A percentile compares a stretch with the other conserved stretches of the same genome.
phyloP scores from a whole-genome alignment of 2,888 invertebrate genomes.

The Buathra laborator region DNA sequence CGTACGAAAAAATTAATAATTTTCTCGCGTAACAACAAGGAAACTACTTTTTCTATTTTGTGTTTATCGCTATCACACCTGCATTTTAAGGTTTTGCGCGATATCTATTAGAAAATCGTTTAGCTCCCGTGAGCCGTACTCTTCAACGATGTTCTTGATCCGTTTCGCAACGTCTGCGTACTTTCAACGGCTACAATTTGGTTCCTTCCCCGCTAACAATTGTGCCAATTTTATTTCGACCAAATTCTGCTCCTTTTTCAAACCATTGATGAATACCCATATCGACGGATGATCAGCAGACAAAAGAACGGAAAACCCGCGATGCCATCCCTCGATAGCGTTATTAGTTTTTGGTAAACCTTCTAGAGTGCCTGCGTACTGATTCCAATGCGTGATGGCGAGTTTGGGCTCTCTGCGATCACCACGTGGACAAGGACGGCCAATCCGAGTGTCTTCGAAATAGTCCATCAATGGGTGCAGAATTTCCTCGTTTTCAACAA shows the following conservation, averaged over 20 bases:
- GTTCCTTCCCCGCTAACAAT: too few species aligned
- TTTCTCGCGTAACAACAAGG: too few species aligned
- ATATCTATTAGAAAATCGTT: too few species aligned
- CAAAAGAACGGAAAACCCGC: neutral
- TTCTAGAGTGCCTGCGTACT: neutral
- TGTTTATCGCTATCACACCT: too few species aligned
- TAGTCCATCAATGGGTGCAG: constrained; percentile 18
- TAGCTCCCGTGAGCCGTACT: too few species aligned
- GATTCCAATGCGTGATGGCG: neutral
- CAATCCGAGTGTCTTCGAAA: neutral
- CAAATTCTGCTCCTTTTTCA: constrained; percentile 6
- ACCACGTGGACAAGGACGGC: neutral
- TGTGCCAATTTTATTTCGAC: neutral
- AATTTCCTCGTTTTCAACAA: constrained; percentile 16
- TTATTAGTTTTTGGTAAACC: neutral
- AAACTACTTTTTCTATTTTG: too few species aligned
- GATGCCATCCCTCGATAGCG: constrained; percentile 7
- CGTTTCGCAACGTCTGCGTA: too few species aligned
- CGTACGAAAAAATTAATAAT: too few species aligned
- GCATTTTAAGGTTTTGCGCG: too few species aligned
- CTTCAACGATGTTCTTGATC: too few species aligned
- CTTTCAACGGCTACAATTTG: too few species aligned
- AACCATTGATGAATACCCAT: constrained; percentile 12
- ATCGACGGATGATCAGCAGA: neutral
- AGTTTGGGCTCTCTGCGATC: neutral